Conservation (phyloP, 2,888 invertebrate species). For the Reticulitermes lucifugus region DNA sequence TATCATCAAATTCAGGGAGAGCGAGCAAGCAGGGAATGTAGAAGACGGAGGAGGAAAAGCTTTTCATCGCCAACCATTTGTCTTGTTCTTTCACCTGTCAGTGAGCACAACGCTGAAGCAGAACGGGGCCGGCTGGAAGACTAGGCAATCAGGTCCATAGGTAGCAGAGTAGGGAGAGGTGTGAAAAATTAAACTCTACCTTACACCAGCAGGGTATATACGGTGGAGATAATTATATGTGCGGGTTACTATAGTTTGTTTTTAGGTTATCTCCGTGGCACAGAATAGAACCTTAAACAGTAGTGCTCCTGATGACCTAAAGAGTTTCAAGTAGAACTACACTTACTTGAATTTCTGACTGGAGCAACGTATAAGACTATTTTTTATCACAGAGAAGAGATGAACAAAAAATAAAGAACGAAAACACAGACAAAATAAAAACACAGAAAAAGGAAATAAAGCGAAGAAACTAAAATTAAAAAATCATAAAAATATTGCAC, state of each 20-base stretch:
- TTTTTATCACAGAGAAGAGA: no score
- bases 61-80: slow-evolving; percentile 50
- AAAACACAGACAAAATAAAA: no score
- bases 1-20: slow-evolving; percentile 38
- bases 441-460: no score
- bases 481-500: no score
- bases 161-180: slow-evolving; percentile 20
- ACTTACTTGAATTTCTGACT: no score
- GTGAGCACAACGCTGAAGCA: slow-evolving; percentile 8
- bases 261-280: not conserved
- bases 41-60: slow-evolving; percentile 39
- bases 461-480: no score
- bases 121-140: not conserved
- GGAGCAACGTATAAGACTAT: no score
- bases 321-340: no score
- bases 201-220: slow-evolving; percentile 16
- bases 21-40: slow-evolving; percentile 20
- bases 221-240: not conserved
- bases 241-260: not conserved
- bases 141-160: slow-evolving; percentile 29
- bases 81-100: slow-evolving; percentile 51
- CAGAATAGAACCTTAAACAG: not conserved
- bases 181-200: slow-evolving; percentile 31
- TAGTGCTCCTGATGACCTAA: no score
- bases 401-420: no score